These are phyloP conservation scores for Portevinia maculata DNA, from an alignment of 2,888 invertebrate genomes.

Conservation along the genomic window DNA sequence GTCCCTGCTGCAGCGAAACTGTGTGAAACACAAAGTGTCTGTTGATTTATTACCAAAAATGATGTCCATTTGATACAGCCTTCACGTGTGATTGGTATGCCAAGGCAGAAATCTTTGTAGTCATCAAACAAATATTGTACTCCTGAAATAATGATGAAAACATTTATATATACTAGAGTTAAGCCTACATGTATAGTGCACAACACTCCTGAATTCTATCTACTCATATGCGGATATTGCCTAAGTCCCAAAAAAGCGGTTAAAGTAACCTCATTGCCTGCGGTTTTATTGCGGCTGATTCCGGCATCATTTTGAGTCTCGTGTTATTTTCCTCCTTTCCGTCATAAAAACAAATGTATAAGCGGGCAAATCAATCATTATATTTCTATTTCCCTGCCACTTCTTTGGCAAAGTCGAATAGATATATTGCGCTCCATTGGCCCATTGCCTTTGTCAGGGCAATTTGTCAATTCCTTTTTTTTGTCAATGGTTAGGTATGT, in stretches of 20 bases:
- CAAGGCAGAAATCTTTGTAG: too few relatives aligned
- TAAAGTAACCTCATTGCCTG: not conserved
- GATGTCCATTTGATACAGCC: too few relatives aligned
- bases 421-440: slow-evolving; percentile 24
- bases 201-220: too few relatives aligned
- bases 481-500: slow-evolving; percentile 7
- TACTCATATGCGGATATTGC: too few relatives aligned
- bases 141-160: too few relatives aligned
- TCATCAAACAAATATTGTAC: too few relatives aligned
- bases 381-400: slow-evolving; percentile 29
- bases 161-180: too few relatives aligned
- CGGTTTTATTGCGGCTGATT: slow-evolving; percentile 3
- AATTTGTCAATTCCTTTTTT: slow-evolving; percentile 60
- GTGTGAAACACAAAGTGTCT: too few relatives aligned
- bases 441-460: slow-evolving; percentile 38
- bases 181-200: too few relatives aligned
- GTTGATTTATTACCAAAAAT: too few relatives aligned
- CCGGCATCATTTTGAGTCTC: not conserved
- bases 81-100: too few relatives aligned
- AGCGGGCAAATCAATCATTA: slow-evolving; percentile 51
- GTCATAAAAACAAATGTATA: slow-evolving; percentile 33
- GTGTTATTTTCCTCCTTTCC: slow-evolving; percentile 38
- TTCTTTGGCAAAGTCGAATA: slow-evolving; percentile 2
- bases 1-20: too few relatives aligned
- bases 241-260: not conserved